Evolutionary conservation across 1,140 invertebrate genomes (phyloP).

Genomic region (Tribolium castaneum): DNA sequence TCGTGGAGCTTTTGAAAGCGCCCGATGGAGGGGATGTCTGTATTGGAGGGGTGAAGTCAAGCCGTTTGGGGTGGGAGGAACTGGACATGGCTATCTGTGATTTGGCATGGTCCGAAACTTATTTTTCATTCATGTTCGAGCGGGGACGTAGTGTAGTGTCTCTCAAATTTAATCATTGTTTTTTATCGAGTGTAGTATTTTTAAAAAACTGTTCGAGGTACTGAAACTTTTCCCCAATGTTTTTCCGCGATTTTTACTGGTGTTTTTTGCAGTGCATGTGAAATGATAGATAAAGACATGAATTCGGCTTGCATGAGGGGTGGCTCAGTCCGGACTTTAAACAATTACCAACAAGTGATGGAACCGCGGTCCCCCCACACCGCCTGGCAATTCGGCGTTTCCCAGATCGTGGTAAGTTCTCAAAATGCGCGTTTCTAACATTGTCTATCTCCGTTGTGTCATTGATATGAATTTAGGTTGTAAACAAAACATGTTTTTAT

Average conservation of each 20-base stretch:
- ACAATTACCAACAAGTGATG: conserved; percentile 54
- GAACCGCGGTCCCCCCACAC: conserved; percentile 54
- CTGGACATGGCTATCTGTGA: conserved; percentile 48
- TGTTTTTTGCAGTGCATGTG: neutral
- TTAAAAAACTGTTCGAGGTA: neutral
- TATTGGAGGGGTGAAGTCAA: conserved; percentile 48
- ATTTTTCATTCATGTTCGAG: conserved; percentile 15
- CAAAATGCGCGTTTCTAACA: conserved; percentile 1
- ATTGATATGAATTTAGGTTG: conserved; percentile 38
- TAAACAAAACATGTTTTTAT: conserved; percentile 38
- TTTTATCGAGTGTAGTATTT: neutral
- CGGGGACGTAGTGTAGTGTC: neutral
- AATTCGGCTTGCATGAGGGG: conserved; percentile 53
- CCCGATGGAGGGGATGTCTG: conserved; percentile 31
- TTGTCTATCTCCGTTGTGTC: conserved; percentile 33
- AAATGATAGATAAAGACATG: conserved; percentile 48
- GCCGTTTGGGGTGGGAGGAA: conserved; percentile 48
- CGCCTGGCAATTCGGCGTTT: conserved; percentile 53
- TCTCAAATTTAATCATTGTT: neutral
- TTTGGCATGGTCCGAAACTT: conserved; percentile 49
- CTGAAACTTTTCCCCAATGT: neutral
- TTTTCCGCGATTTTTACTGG: neutral
- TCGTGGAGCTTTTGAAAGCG: conserved; percentile 45
- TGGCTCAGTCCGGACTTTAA: conserved; percentile 45
- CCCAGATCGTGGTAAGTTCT: conserved; percentile 49